Evolutionary conservation across 1,140 invertebrate species (phyloP).

Genomic region (Drosophila chauvacae): DNA sequence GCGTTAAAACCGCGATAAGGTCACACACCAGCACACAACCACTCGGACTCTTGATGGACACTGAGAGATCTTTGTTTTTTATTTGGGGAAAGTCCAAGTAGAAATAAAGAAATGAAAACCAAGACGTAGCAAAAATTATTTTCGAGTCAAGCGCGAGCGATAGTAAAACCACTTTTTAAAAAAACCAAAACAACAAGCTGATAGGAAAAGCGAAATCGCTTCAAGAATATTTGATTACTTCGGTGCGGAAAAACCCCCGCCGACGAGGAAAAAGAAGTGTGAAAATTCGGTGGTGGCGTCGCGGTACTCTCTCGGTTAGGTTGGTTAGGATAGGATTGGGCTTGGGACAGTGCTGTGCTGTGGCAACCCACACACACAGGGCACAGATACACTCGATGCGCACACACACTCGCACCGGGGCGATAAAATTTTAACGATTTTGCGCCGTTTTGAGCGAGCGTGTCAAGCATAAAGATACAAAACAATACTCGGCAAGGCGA

Average conservation of each 20-base stretch:
- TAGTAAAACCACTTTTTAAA: conserved; percentile 14
- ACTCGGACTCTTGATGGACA: conserved; percentile 27
- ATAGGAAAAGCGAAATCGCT: conserved; percentile 52
- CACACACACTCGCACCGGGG: conserved; percentile 43
- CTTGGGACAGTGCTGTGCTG: neutral
- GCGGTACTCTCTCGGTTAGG: conserved; percentile 41
- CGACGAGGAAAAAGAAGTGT: conserved; percentile 45
- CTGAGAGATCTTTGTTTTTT: conserved; percentile 25
- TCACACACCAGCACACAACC: conserved; percentile 12
- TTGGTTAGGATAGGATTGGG: conserved; percentile 21
- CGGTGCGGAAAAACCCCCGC: conserved; percentile 32
- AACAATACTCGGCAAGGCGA: conserved; percentile 52
- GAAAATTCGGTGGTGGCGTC: conserved; percentile 43
- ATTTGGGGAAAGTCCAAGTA: conserved; percentile 32
- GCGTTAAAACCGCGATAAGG: conserved; percentile 52
- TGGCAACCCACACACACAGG: conserved; percentile 1
- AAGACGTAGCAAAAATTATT: conserved; percentile 21
- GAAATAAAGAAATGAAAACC: neutral
- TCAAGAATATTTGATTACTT: conserved; percentile 64
- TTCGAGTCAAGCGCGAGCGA: conserved; percentile 15
- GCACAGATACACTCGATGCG: conserved; percentile 30
- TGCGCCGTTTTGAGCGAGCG: conserved; percentile 74
- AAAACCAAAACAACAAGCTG: conserved; percentile 20
- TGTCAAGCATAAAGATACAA: conserved; percentile 80
- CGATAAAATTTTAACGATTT: conserved; percentile 83